A percentile compares a stretch with the other conserved stretches of the same genome.
These are phyloP conservation scores for Lanistes nyassanus DNA, from an alignment of 1,140 invertebrate genomes.

Conservation along the genomic window DNA sequence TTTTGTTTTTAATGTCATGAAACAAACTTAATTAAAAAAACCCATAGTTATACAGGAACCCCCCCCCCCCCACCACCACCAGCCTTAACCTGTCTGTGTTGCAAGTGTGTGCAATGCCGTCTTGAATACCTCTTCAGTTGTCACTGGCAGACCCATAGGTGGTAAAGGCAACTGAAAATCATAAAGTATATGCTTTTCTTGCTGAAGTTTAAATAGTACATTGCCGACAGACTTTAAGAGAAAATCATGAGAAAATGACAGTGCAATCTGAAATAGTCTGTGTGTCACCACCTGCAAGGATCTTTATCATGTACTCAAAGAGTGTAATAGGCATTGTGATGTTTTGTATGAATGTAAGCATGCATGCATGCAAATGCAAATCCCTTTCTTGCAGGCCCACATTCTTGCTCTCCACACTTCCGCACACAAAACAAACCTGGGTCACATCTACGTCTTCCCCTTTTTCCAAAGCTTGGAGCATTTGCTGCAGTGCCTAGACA, in stretches of 20 bases:
- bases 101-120: not conserved
- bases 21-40: not conserved
- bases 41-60: not conserved
- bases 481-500: slow-evolving; percentile 80
- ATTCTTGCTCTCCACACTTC: not conserved
- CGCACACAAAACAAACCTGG: slow-evolving; percentile 38
- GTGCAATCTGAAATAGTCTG: no score
- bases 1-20: no score
- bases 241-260: not conserved
- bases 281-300: no score
- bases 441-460: slow-evolving; percentile 84
- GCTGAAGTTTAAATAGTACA: not conserved
- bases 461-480: slow-evolving; percentile 79
- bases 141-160: not conserved
- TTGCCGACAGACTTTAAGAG: not conserved
- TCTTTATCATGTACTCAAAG: no score
- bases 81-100: no score
- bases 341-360: not conserved
- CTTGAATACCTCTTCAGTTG: not conserved
- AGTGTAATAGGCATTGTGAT: no score
- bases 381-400: not conserved
- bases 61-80: not conserved
- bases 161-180: not conserved
- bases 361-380: not conserved
- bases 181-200: not conserved